Evolutionary conservation across 2,113 vertebrate species (phyloP).

Genomic region (Semicossyphus pulcher): DNA sequence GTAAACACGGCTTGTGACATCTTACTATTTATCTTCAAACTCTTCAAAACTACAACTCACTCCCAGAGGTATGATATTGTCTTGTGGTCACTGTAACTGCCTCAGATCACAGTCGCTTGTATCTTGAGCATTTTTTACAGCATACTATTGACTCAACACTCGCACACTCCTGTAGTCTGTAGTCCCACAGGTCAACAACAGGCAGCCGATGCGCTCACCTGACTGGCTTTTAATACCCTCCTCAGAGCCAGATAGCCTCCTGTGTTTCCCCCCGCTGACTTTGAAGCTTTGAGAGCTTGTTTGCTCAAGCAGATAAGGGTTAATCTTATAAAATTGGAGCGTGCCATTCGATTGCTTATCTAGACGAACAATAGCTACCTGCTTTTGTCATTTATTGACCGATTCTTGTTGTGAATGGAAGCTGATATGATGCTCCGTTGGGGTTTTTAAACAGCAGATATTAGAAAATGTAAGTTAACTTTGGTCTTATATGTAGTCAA

Average conservation of each 20-base stretch:
- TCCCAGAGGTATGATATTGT: too few species aligned
- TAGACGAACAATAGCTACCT: constrained; percentile 65
- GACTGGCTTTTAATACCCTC: constrained; percentile 41
- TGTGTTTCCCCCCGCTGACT: constrained; percentile 51
- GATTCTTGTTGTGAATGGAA: neutral
- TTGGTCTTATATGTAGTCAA: too few species aligned
- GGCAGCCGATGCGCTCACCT: constrained; percentile 19
- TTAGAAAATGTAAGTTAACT: too few species aligned
- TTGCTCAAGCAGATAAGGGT: constrained; percentile 75
- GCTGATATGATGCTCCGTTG: neutral
- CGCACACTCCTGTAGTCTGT: constrained; percentile 19
- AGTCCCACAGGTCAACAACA: constrained; percentile 30
- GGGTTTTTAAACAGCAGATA: too few species aligned
- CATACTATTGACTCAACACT: neutral
- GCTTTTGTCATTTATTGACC: constrained; percentile 57
- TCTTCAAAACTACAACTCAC: neutral
- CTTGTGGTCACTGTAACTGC: neutral
- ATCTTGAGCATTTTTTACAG: neutral
- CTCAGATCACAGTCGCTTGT: neutral
- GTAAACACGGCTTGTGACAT: neutral
- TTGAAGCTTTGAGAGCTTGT: constrained; percentile 72
- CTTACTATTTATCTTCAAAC: neutral
- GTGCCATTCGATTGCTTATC: constrained; percentile 75
- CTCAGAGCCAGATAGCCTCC: constrained; percentile 38
- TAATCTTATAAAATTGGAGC: constrained; percentile 67